A percentile compares a stretch with the other conserved stretches of the same genome.
phyloP scores from a whole-genome alignment of 1,140 invertebrate genomes.

The Cephus cinctus region DNA sequence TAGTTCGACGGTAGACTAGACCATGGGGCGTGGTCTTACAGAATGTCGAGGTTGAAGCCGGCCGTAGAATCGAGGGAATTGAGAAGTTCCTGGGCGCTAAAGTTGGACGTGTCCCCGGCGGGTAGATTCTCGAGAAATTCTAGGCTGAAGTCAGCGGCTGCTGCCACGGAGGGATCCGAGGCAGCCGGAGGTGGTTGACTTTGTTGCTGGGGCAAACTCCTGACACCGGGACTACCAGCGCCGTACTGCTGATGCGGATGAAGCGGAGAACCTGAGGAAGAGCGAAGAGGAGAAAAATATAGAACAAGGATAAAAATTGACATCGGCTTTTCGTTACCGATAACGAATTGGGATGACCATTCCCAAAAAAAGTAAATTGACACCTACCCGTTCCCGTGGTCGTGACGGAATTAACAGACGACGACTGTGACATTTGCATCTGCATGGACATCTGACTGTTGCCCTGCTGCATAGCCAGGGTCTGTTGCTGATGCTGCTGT shows the following conservation, averaged over 20 bases:
- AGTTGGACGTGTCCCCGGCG: conserved; percentile 66
- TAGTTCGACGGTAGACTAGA: too few relatives aligned
- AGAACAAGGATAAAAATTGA: too few relatives aligned
- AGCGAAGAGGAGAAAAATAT: too few relatives aligned
- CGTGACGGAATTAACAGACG: conserved; percentile 47
- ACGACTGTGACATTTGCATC: conserved; percentile 56
- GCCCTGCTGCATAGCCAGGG: conserved; percentile 61
- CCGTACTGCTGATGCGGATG: conserved; percentile 53
- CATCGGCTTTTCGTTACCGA: too few relatives aligned
- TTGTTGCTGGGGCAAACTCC: conserved; percentile 40
- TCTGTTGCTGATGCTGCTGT: conserved; percentile 63
- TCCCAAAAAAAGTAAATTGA: conserved; percentile 3
- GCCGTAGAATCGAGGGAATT: conserved; percentile 65
- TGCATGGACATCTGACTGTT: conserved; percentile 57
- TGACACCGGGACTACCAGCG: conserved; percentile 43
- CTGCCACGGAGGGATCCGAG: conserved; percentile 45
- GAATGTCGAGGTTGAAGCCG: conserved; percentile 59
- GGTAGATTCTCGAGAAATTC: conserved; percentile 80
- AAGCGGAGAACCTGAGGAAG: conserved; percentile 41
- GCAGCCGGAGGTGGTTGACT: conserved; percentile 44
- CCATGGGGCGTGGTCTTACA: too few relatives aligned
- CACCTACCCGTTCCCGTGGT: conserved; percentile 44
- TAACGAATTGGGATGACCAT: neutral
- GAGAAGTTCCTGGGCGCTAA: conserved; percentile 75
- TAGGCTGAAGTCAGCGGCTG: conserved; percentile 71